phyloP scores from a whole-genome alignment of 1,140 invertebrate genomes.

The Orussus abietinus region DNA sequence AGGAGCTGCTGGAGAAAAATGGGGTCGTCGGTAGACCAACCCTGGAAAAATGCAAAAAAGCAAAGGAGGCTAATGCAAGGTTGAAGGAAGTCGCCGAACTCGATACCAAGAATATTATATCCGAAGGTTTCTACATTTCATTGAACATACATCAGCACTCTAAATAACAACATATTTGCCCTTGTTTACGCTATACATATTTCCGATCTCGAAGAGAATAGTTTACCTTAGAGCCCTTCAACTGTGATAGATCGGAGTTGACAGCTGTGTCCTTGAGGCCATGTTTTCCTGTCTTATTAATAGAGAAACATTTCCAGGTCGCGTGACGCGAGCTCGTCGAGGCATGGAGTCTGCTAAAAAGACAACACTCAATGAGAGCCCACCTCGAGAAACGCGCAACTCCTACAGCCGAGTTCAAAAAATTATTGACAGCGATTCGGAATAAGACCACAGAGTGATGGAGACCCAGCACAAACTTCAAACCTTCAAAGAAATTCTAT shows the following conservation, averaged over 20 bases:
- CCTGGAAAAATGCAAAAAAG: conserved; percentile 39
- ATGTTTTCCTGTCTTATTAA: not conserved
- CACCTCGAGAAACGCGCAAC: conserved; percentile 24
- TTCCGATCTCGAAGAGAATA: no score
- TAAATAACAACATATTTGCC: not conserved
- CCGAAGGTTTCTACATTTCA: conserved; percentile 45
- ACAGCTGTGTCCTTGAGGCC: not conserved
- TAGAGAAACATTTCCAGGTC: no score
- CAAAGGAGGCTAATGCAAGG: conserved; percentile 29
- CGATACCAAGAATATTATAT: conserved; percentile 33
- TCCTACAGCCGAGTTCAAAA: conserved; percentile 29
- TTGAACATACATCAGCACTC: no score
- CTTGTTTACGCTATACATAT: no score
- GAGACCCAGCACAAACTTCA: no score
- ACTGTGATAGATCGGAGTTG: no score
- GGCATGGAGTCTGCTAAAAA: conserved; percentile 15
- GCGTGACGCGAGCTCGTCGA: conserved; percentile 35
- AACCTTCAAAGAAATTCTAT: no score
- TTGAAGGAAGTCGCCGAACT: conserved; percentile 32
- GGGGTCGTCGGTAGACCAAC: conserved; percentile 37
- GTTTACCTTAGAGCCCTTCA: no score
- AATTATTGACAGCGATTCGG: conserved; percentile 42
- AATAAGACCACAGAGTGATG: no score
- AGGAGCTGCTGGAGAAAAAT: conserved; percentile 35
- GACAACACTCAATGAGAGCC: conserved; percentile 16